Conservation (phyloP, 2,113 vertebrate species). For the Oceanites oceanicus region DNA sequence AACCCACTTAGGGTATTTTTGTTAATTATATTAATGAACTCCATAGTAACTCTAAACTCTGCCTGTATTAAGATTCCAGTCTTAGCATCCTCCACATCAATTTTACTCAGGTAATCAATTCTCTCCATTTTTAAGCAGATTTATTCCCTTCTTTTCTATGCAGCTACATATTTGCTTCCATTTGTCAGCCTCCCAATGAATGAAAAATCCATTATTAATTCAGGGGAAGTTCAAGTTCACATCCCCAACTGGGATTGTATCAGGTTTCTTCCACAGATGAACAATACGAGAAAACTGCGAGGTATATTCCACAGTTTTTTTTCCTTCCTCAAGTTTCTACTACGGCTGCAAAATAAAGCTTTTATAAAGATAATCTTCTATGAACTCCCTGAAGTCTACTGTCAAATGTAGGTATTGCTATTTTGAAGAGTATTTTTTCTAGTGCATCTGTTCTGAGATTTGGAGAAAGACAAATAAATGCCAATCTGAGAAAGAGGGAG, state of each 20-base stretch:
- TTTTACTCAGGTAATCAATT: neutral
- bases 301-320: neutral
- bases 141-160: neutral
- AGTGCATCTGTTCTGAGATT: neutral
- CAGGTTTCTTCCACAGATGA: neutral
- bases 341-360: neutral
- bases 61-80: neutral
- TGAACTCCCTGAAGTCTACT: neutral
- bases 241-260: neutral
- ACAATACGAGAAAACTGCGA: neutral
- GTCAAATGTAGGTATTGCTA: neutral
- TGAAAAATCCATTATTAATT: neutral
- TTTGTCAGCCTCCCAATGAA: neutral
- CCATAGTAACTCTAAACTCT: neutral
- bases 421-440: neutral
- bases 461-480: neutral
- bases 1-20: neutral
- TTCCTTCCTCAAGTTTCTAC: neutral
- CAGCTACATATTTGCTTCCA: neutral
- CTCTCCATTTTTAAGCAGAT: neutral
- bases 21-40: neutral
- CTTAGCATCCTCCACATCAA: neutral
- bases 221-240: neutral
- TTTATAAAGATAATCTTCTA: neutral
- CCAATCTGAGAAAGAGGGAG: neutral